Percentiles rank a stretch among this genome's conserved stretches.
Evolutionary conservation across 2,797 vertebrate genomes (phyloP).

Genomic region (Capromys pilorides): DNA sequence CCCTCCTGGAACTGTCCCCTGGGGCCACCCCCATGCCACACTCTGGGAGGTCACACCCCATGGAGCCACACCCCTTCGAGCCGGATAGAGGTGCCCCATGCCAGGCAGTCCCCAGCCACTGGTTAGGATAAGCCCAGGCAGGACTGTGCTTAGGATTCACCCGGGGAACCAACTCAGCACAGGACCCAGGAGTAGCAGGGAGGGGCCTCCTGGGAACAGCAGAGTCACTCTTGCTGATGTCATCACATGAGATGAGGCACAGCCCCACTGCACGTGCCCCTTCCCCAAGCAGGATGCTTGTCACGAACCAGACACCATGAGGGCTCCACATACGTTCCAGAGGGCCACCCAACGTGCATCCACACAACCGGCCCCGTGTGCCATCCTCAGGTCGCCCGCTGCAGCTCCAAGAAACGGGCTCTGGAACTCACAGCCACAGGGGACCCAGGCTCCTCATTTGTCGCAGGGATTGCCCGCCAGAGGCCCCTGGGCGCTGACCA

Average conservation of each 20-base stretch:
- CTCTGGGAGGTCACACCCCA: too few species aligned
- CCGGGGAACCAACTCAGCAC: not conserved
- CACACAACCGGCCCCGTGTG: fast-evolving
- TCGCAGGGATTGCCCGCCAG: fast-evolving
- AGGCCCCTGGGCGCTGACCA: fast-evolving
- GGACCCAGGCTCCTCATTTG: fast-evolving
- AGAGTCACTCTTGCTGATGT: not conserved
- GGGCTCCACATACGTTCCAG: fast-evolving
- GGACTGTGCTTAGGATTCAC: not conserved
- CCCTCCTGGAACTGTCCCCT: not conserved
- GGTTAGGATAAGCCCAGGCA: not conserved
- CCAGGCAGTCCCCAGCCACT: too few species aligned
- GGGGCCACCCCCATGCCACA: too few species aligned
- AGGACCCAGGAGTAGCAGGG: not conserved
- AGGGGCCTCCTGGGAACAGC: not conserved
- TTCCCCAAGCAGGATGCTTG: fast-evolving
- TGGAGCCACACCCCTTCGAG: not conserved
- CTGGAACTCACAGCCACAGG: fast-evolving
- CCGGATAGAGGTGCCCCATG: not conserved
- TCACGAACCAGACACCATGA: not conserved
- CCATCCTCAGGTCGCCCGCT: fast-evolving
- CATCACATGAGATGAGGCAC: fast-evolving
- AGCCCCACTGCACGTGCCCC: not conserved
- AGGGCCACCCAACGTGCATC: not conserved
- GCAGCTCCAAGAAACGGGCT: too few species aligned